phyloP scores from a whole-genome alignment of 1,140 invertebrate species.

The Leptinotarsa undecemlineata region DNA sequence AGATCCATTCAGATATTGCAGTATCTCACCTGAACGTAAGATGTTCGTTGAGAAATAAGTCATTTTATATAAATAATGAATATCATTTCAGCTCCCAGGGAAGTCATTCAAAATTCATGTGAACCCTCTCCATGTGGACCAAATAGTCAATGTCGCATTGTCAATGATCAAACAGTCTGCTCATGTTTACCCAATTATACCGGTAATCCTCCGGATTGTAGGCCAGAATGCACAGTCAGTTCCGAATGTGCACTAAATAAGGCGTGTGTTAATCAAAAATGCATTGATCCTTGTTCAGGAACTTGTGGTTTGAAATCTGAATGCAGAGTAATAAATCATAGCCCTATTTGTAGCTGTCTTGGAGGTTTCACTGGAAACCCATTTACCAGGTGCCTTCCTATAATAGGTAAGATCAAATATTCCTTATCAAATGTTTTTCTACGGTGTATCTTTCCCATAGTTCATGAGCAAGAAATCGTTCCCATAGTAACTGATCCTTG shows the following conservation, averaged over 20 bases:
- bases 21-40: conserved; percentile 63
- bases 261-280: conserved; percentile 67
- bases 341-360: conserved; percentile 68
- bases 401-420: conserved; percentile 58
- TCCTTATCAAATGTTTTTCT: conserved; percentile 9
- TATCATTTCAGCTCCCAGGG: conserved; percentile 35
- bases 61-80: conserved; percentile 12
- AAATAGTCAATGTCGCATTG: conserved; percentile 65
- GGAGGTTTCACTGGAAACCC: conserved; percentile 67
- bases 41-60: conserved; percentile 36
- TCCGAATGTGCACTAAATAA: conserved; percentile 65
- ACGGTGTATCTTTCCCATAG: conserved; percentile 34
- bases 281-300: conserved; percentile 65
- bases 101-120: conserved; percentile 55
- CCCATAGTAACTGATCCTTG: conserved; percentile 55
- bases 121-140: conserved; percentile 68
- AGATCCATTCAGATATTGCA: conserved; percentile 80
- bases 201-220: conserved; percentile 63
- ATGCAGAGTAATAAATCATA: conserved; percentile 69
- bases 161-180: conserved; percentile 63
- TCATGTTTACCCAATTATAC: conserved; percentile 66
- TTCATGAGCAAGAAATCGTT: conserved; percentile 55
- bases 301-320: conserved; percentile 65
- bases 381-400: conserved; percentile 63
- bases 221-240: conserved; percentile 66